Percentiles rank a stretch among this genome's conserved stretches.
Evolutionary conservation across 2,797 vertebrate genomes (phyloP).

Genomic region (Xyrichtys novacula): DNA sequence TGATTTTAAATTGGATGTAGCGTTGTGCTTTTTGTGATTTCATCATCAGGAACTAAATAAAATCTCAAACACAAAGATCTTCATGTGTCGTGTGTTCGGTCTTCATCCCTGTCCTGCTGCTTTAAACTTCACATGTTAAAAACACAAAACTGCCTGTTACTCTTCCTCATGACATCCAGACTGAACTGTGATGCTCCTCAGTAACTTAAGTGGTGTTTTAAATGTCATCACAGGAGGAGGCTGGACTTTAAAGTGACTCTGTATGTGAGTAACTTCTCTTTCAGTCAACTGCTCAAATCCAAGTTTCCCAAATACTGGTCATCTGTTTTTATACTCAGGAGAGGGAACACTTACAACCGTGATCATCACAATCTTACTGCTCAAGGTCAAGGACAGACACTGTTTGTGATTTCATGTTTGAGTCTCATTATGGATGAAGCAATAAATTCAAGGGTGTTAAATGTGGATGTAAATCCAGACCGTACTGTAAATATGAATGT

Average conservation of each 20-base stretch:
- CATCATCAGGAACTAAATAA: neutral
- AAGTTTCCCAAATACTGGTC: neutral
- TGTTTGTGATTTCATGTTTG: conserved; percentile 26
- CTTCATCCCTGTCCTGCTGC: neutral
- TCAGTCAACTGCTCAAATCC: conserved; percentile 10
- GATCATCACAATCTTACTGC: conserved; percentile 31
- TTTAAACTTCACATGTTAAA: conserved; percentile 13
- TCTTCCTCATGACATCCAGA: conserved; percentile 26
- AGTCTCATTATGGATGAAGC: conserved; percentile 15
- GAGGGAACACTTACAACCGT: conserved; percentile 12
- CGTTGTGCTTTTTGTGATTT: neutral
- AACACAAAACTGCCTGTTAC: conserved; percentile 19
- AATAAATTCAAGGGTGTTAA: conserved; percentile 27
- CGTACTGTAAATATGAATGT: conserved; percentile 14
- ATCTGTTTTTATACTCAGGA: conserved; percentile 9
- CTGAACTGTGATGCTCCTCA: conserved; percentile 43
- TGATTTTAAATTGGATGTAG: neutral
- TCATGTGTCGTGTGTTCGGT: neutral
- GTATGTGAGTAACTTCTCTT: conserved; percentile 11
- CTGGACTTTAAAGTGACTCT: conserved; percentile 20
- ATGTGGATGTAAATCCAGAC: conserved; percentile 23
- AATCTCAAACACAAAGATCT: neutral
- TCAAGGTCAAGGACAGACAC: conserved; percentile 25
- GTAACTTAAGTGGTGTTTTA: neutral
- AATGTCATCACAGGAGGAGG: conserved; percentile 12